Conservation (phyloP, 2,797 vertebrate species). For the Cuniculus paca region DNA sequence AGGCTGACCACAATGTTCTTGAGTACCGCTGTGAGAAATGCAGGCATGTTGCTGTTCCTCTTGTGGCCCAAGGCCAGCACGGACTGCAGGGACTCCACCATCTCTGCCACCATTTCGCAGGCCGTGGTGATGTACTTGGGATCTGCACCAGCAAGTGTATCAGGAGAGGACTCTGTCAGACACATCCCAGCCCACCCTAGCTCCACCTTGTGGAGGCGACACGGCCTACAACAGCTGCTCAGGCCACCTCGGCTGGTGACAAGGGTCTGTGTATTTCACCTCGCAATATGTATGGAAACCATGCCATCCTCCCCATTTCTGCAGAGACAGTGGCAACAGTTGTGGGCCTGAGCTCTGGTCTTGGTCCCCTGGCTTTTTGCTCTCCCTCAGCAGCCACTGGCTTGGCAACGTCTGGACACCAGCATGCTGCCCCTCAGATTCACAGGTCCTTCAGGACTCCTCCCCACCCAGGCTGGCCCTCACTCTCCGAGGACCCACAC, state of each 20-base stretch:
- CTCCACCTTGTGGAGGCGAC: rapidly evolving
- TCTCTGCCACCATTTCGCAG: conserved; percentile 95
- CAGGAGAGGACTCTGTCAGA: background rate
- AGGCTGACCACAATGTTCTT: conserved; percentile 96
- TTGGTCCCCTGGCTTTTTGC: background rate
- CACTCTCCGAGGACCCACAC: background rate
- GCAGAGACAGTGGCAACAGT: background rate
- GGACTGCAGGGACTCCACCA: conserved; percentile 95
- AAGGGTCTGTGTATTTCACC: background rate
- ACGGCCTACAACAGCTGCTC: no score
- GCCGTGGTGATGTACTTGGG: conserved; percentile 86
- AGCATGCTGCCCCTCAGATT: no score
- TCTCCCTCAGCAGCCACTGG: background rate
- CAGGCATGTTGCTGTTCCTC: conserved; percentile 91
- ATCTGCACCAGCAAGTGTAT: conserved; percentile 73
- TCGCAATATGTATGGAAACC: background rate
- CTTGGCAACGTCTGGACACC: background rate
- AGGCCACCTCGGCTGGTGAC: background rate
- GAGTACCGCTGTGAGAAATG: conserved; percentile 95
- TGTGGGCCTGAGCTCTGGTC: background rate
- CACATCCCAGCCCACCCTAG: rapidly evolving
- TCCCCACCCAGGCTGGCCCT: background rate
- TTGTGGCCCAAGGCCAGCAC: conserved; percentile 93
- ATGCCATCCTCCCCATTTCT: background rate
- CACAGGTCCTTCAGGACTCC: background rate